Percentiles rank a stretch among this genome's conserved stretches.
Evolutionary conservation across 1,140 invertebrate species (phyloP).

Genomic region (Dryas iulia): DNA sequence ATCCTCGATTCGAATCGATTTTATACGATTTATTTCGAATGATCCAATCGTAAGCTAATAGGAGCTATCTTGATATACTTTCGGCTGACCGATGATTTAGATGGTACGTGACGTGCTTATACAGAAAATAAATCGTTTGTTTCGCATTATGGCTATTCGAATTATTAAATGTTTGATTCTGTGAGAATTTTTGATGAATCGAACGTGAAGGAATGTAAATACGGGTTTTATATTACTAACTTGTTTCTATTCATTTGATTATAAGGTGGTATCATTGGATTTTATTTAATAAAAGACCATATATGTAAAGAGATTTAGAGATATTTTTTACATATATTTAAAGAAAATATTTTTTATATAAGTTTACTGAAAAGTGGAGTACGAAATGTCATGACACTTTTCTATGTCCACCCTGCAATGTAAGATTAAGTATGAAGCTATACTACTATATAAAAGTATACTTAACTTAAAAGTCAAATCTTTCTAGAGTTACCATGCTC

Average conservation of each 20-base stretch:
- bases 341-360: no score
- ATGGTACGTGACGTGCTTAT: constrained; percentile 75
- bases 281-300: not conserved
- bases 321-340: no score
- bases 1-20: constrained; percentile 75
- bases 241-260: constrained; percentile 26
- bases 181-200: constrained; percentile 70
- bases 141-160: constrained; percentile 71
- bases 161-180: constrained; percentile 75
- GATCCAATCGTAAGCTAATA: constrained; percentile 73
- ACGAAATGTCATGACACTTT: no score
- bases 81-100: constrained; percentile 71
- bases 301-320: no score
- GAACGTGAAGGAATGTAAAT: constrained; percentile 60
- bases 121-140: constrained; percentile 73
- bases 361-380: no score
- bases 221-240: constrained; percentile 29
- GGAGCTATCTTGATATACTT: constrained; percentile 70
- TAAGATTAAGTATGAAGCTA: no score
- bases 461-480: no score
- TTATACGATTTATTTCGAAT: constrained; percentile 73
- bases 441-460: no score
- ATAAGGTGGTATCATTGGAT: not conserved
- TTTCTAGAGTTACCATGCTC: not conserved
- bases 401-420: no score